A percentile compares a stretch with the other conserved stretches of the same genome.
phyloP scores from a whole-genome alignment of 2,888 invertebrate species.

The Ectemnius lituratus region DNA sequence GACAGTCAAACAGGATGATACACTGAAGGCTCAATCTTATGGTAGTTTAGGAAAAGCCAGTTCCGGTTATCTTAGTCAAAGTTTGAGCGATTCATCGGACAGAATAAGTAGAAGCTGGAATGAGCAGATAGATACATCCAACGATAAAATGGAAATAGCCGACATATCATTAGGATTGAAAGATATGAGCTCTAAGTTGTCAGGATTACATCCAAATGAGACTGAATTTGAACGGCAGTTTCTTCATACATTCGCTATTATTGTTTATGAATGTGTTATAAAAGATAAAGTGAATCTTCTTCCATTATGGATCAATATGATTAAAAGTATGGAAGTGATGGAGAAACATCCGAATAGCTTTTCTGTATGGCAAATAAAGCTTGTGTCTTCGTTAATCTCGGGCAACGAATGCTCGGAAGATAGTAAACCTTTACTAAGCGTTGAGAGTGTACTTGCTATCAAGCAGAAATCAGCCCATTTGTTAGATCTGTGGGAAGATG shows the following conservation, averaged over 20 bases:
- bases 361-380: conserved; percentile 88
- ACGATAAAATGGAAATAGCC: conserved; percentile 69
- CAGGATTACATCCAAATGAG: conserved; percentile 46
- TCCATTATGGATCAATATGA: conserved; percentile 83
- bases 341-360: conserved; percentile 79
- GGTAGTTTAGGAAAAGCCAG: conserved; percentile 55
- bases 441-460: conserved; percentile 82
- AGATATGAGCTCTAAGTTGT: conserved; percentile 22
- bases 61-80: conserved; percentile 54
- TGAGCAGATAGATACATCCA: conserved; percentile 41
- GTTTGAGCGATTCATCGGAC: conserved; percentile 55
- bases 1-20: conserved; percentile 49
- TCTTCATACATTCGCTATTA: conserved; percentile 72
- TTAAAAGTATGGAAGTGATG: conserved; percentile 81
- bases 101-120: conserved; percentile 52
- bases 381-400: conserved; percentile 81
- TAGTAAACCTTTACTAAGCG: conserved; percentile 79
- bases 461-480: conserved; percentile 80
- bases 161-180: conserved; percentile 51
- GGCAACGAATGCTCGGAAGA: conserved; percentile 74
- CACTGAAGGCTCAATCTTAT: conserved; percentile 39
- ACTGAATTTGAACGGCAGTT: conserved; percentile 67
- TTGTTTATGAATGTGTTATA: conserved; percentile 89
- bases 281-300: conserved; percentile 88
- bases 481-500: conserved; percentile 81